These are phyloP conservation scores for Tinea semifulvella DNA, from an alignment of 2,888 invertebrate species.

Conservation along the genomic window DNA sequence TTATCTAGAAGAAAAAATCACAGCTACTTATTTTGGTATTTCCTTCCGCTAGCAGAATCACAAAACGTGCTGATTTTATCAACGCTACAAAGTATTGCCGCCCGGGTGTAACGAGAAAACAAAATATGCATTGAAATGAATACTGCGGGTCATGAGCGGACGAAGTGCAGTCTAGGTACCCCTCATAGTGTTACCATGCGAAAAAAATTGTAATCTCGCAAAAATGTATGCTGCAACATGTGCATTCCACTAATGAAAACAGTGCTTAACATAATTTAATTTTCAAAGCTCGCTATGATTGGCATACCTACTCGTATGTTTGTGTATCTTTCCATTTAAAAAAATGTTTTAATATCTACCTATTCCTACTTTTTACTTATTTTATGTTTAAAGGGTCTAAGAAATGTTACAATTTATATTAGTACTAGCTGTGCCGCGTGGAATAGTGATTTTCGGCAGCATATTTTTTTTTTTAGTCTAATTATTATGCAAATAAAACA, in stretches of 20 bases:
- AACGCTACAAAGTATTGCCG: conserved; percentile 21
- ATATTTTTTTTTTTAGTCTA: too few relatives aligned
- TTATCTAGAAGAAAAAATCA: conserved; percentile 12
- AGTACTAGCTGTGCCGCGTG: too few relatives aligned
- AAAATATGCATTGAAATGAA: conserved; percentile 22
- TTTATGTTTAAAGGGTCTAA: too few relatives aligned
- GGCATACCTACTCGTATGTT: not conserved
- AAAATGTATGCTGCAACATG: conserved; percentile 38
- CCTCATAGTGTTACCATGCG: conserved; percentile 23
- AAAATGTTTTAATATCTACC: too few relatives aligned
- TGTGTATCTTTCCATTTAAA: too few relatives aligned
- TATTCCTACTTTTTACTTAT: too few relatives aligned
- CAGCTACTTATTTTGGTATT: conserved; percentile 13
- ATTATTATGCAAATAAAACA: too few relatives aligned
- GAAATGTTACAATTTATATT: too few relatives aligned
- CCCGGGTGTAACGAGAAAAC: conserved; percentile 20
- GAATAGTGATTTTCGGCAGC: too few relatives aligned
- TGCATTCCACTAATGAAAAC: conserved; percentile 47
- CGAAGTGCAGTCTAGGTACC: conserved; percentile 20
- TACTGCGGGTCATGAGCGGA: conserved; percentile 16
- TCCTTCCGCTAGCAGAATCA: conserved; percentile 12
- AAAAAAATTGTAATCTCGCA: conserved; percentile 35
- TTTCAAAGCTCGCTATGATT: not conserved
- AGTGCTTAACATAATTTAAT: not conserved
- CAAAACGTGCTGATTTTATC: conserved; percentile 18